Percentiles rank a stretch among this genome's conserved stretches.
Evolutionary conservation across 2,888 invertebrate species (phyloP).

Genomic region (Troilus luridus): DNA sequence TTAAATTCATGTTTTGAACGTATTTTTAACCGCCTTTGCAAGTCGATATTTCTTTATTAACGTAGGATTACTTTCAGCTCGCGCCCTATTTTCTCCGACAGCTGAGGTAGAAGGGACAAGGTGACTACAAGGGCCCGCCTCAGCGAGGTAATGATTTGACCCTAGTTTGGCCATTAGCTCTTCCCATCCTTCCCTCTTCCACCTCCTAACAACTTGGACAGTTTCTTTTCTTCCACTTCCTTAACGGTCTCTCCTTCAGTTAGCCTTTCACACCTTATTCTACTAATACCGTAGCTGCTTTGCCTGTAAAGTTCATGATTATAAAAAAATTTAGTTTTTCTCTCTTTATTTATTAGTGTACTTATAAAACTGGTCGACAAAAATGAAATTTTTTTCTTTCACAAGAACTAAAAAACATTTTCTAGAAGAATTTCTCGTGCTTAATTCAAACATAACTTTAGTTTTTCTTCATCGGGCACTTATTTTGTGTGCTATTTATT

Average conservation of each 20-base stretch:
- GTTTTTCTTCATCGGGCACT: too few relatives aligned
- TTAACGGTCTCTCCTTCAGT: neutral
- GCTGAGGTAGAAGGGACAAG: neutral
- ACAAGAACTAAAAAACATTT: too few relatives aligned
- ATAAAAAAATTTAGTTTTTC: too few relatives aligned
- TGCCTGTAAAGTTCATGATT: neutral
- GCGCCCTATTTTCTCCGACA: neutral
- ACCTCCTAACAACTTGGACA: slow-evolving; percentile 42
- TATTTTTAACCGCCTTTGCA: too few relatives aligned
- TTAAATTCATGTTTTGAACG: too few relatives aligned
- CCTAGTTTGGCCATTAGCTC: slow-evolving; percentile 3
- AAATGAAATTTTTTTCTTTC: too few relatives aligned
- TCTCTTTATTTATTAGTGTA: too few relatives aligned
- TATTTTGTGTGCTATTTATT: too few relatives aligned
- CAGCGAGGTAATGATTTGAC: neutral
- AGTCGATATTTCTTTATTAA: too few relatives aligned
- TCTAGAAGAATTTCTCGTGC: too few relatives aligned
- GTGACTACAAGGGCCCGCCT: neutral
- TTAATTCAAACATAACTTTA: too few relatives aligned
- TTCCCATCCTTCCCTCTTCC: neutral
- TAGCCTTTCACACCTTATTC: slow-evolving; percentile 35
- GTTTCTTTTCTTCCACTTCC: slow-evolving; percentile 33
- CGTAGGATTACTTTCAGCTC: neutral
- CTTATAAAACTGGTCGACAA: too few relatives aligned
- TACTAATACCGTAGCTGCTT: neutral